These are phyloP conservation scores for Andricus curvator DNA, from an alignment of 2,888 invertebrate species.

Conservation along the genomic window DNA sequence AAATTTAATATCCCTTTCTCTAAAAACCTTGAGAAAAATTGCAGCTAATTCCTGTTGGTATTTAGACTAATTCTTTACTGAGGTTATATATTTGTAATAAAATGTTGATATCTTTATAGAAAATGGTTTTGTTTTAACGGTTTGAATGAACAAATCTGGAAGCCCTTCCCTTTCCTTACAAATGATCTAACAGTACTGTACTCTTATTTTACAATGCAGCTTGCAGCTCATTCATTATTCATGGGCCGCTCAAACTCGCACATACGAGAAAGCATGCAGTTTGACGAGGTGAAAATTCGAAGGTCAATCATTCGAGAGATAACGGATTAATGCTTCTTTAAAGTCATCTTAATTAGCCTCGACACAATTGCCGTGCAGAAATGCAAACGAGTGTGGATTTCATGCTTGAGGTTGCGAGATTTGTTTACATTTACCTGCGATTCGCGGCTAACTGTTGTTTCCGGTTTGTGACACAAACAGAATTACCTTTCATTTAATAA, in stretches of 20 bases:
- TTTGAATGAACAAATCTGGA: not conserved
- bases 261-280: constrained; percentile 68
- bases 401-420: not conserved
- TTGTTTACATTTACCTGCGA: constrained; percentile 9
- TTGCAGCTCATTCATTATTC: constrained; percentile 68
- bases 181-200: constrained; percentile 59
- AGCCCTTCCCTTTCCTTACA: constrained; percentile 18
- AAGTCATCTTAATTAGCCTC: constrained; percentile 10
- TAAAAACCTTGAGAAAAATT: not conserved
- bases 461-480: not conserved
- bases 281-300: constrained; percentile 64
- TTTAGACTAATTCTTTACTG: not conserved
- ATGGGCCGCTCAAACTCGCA: constrained; percentile 62
- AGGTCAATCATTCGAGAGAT: constrained; percentile 54
- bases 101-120: not conserved
- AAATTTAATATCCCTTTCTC: not conserved
- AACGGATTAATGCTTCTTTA: constrained; percentile 47
- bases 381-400: not conserved
- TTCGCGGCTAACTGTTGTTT: constrained; percentile 6
- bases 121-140: not conserved
- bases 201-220: constrained; percentile 60
- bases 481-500: not conserved
- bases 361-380: not conserved
- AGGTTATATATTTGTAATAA: not conserved
- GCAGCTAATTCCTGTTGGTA: not conserved